Conservation (phyloP, 2,113 vertebrate species). For the human region DNA sequence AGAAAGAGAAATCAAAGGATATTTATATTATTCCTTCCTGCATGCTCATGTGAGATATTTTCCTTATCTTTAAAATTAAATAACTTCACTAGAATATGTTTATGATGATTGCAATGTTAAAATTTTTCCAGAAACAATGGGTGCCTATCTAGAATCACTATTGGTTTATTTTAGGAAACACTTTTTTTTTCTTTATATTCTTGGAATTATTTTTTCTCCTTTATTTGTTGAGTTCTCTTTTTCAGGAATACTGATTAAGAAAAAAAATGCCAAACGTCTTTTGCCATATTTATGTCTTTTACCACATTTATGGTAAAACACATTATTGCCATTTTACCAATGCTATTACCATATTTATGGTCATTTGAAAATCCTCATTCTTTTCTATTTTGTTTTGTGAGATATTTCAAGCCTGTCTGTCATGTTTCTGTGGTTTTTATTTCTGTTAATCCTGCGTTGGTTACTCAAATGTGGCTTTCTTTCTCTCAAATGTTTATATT, state of each 20-base stretch:
- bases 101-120: neutral
- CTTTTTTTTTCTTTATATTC: neutral
- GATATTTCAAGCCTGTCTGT: neutral
- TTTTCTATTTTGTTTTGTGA: neutral
- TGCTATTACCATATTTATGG: neutral
- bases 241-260: neutral
- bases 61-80: neutral
- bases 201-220: neutral
- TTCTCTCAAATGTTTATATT: neutral
- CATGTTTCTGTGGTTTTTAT: neutral
- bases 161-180: neutral
- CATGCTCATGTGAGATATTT: neutral
- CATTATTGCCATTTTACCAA: no score
- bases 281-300: neutral
- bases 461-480: neutral
- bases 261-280: neutral
- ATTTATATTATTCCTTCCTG: neutral
- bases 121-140: neutral
- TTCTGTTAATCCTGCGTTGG: neutral
- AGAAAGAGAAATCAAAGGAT: neutral
- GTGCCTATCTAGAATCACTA: neutral
- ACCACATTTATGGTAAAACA: no score
- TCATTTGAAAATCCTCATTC: neutral
- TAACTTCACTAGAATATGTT: neutral
- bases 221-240: neutral